Conservation (phyloP, 2,113 vertebrate species). For the Corydoras sp. region DNA sequence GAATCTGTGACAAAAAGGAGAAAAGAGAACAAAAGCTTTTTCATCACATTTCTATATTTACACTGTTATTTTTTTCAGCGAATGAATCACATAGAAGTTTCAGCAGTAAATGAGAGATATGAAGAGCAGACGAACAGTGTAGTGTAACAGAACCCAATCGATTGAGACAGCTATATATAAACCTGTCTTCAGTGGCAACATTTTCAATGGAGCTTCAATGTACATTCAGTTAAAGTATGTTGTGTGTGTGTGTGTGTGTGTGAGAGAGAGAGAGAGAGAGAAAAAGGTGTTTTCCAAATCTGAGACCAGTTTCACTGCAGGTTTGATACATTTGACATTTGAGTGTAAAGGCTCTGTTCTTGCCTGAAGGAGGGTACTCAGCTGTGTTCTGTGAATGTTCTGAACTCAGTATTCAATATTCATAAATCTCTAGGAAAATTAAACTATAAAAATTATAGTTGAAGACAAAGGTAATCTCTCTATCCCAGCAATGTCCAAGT, state of each 20-base stretch:
- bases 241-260: background rate
- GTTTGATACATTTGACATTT: too few relatives aligned
- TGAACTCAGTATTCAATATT: too few relatives aligned
- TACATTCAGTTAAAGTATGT: constrained; percentile 4
- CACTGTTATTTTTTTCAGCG: constrained; percentile 27
- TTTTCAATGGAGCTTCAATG: constrained; percentile 53
- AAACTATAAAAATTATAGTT: too few relatives aligned
- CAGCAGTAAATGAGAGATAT: constrained; percentile 30
- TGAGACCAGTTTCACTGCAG: too few relatives aligned
- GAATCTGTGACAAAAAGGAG: background rate
- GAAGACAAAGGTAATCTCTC: too few relatives aligned
- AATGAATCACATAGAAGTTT: constrained; percentile 48
- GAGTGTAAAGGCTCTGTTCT: too few relatives aligned
- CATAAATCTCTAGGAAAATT: too few relatives aligned
- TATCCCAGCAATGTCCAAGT: too few relatives aligned
- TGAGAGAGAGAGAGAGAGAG: background rate
- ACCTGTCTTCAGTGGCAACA: constrained; percentile 23
- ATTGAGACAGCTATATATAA: constrained; percentile 41
- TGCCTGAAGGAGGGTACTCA: too few relatives aligned
- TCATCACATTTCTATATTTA: constrained; percentile 28
- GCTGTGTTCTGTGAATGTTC: too few relatives aligned
- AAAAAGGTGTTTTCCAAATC: background rate
- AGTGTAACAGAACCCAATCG: constrained; percentile 40
- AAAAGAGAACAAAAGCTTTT: constrained; percentile 3
- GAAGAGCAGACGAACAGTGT: constrained; percentile 27